Evolutionary conservation across 2,113 vertebrate species (phyloP), one percentile per base, ranked within the genome.

Genomic region (Sprattus sprattus): DNA sequence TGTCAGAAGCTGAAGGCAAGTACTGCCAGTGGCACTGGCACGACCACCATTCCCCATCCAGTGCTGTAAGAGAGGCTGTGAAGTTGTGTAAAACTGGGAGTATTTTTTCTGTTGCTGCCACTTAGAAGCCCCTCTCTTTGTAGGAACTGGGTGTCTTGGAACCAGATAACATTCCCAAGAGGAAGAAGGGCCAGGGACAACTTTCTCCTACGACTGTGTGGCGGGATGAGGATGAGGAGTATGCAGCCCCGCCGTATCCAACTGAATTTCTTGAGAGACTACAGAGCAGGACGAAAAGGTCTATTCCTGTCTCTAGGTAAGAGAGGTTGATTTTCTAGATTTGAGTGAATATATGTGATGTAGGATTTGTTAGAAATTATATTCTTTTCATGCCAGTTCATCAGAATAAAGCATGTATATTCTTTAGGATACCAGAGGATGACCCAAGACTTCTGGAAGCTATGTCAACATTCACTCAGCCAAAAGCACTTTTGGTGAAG

Each of bases 131-230:
- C 32, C 32, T 87, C 15, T 83, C 0, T 81, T 0, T 52, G 46
- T 60, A 99, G 98, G 96, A 98, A 89, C 95, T 98, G 92, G 98
- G 98, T 45, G 89, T 99, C 82, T 93, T 99, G 88, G 95, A 96
- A 25, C 95, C 96, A 83, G 90, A 95, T 10, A 97, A 97, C 0
- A 94, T 93, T 97, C 1, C 95, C 96, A 0, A 92, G 0, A 89
- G 95, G 20, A 92, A 94, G 87, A 94, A 92, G 86, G 84, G 92
- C 91, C 91, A 15, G 92, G 4, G 90, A 82, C 0, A 93, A 78
- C 87, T 44, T 18, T 52, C 52, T 3, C n/a, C 50, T 0, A 82
- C 81, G 0, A 22, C 47, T 15, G 9, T 54, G 0, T 22, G 86
- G 89, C 84, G 90, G 49, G 89, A 93, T 10, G 0, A 92, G 0